Conservation (phyloP, 2,888 invertebrate genomes). For the Papilio gigon region DNA sequence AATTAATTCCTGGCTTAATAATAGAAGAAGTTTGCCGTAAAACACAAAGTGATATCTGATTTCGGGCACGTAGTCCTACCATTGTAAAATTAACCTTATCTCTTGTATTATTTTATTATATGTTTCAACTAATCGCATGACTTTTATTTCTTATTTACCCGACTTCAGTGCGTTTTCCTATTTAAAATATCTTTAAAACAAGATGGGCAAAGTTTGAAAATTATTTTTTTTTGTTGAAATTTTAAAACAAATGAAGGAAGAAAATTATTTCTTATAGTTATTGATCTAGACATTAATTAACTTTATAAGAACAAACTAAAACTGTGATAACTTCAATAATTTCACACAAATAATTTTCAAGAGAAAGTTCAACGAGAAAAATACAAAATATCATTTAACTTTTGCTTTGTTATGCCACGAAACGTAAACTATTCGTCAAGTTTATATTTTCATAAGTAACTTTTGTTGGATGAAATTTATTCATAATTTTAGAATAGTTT, state of each 20-base stretch:
- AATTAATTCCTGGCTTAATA: too few species aligned
- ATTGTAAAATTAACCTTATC: conserved; percentile 1
- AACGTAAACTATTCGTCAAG: neutral
- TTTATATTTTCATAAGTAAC: neutral
- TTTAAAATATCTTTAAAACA: neutral
- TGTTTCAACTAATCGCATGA: neutral
- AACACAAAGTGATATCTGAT: neutral
- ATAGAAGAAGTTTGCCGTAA: neutral
- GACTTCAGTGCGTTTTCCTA: neutral
- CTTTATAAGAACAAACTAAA: neutral
- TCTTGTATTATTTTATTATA: neutral
- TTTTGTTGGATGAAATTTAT: neutral
- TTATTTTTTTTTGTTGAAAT: too few species aligned
- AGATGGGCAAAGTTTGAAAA: too few species aligned
- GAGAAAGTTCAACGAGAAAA: neutral
- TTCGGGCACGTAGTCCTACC: neutral
- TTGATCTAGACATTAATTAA: too few species aligned
- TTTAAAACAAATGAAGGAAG: too few species aligned
- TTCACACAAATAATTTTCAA: too few species aligned
- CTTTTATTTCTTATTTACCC: neutral
- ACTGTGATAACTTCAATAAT: neutral
- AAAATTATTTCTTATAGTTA: too few species aligned
- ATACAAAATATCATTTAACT: neutral
- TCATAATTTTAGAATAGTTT: neutral
- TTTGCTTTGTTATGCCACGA: neutral